Base-by-base conservation (phyloP, 1,140 invertebrate species). In the Trachymyrmex cornetzi region DNA sequence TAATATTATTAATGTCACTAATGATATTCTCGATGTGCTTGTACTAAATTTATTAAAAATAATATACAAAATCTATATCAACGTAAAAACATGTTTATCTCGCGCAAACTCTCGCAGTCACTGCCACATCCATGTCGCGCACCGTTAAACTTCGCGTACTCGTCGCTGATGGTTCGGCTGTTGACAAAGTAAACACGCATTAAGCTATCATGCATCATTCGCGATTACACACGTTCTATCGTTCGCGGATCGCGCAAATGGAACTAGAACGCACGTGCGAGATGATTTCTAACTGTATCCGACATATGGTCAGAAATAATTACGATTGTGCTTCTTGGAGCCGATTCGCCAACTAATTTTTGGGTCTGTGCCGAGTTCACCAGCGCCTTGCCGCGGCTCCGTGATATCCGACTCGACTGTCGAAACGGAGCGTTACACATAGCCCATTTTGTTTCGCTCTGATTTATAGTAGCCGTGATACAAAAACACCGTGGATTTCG, bases 261-360 rank as follows among this genome's bases (percentile, higher is more conserved):
- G 77, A 86, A 89, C 63, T 89, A 59, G 87, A 89, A 64, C 87
- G 38, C 63, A 27, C 57, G 85, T 67, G 84, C 34, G 66, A 38
- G 48, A 85, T 22, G 79, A 87, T 88, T 88, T 69, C n/a, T 34
- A 57, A 55, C 75, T 24, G 63, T 19, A 48, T 27, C 48, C 66
- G 64, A 27, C 82, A 75, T 88, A 85, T 66, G 72, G 80, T 59
- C 82, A 89, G 88, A 75, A 85, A 89, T 59, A 77, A 90, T 89
- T 57, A 57, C 57, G 63, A 84, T 89, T 89, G 88, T 79, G 61
- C 87, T 87, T 59, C 74, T 48, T 38, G 53, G 64, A 53, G 77
- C 77, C 48, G 88, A 75, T 87, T 88, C 72, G 89, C 88, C 85
- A 90, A 87, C 84, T 87, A 90, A 90, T 90, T 90, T 89, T 90